These are phyloP conservation scores for Maniola jurtina DNA, from an alignment of 1,140 invertebrate genomes.

Conservation along the genomic window DNA sequence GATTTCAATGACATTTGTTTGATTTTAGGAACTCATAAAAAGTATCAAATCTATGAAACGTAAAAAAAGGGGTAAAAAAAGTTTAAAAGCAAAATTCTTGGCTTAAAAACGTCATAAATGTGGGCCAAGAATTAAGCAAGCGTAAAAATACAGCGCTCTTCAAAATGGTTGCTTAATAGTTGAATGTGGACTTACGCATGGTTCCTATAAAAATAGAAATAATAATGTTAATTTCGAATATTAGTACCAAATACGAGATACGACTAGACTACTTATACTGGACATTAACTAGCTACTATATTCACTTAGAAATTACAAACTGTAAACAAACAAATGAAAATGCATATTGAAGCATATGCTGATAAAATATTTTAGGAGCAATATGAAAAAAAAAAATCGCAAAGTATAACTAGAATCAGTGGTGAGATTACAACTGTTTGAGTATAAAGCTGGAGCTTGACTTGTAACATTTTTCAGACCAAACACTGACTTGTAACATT, in stretches of 20 bases:
- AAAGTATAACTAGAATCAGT: too few relatives aligned
- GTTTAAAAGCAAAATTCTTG: constrained; percentile 53
- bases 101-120: constrained; percentile 32
- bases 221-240: constrained; percentile 33
- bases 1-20: constrained; percentile 36
- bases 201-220: constrained; percentile 76
- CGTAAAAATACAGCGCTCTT: constrained; percentile 64
- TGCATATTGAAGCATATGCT: neutral
- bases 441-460: too few relatives aligned
- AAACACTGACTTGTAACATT: too few relatives aligned
- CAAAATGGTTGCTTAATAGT: constrained; percentile 59
- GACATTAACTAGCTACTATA: constrained; percentile 1
- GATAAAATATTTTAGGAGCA: too few relatives aligned
- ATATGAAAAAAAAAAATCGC: too few relatives aligned
- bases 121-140: constrained; percentile 52
- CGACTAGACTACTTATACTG: constrained; percentile 29
- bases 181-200: constrained; percentile 70
- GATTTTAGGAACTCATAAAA: constrained; percentile 23
- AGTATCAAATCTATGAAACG: constrained; percentile 34
- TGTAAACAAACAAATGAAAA: neutral
- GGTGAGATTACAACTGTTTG: too few relatives aligned
- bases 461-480: too few relatives aligned
- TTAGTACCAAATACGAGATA: constrained; percentile 30
- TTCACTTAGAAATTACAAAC: neutral
- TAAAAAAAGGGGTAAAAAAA: constrained; percentile 37